A percentile compares a stretch with the other conserved stretches of the same genome.
These are phyloP conservation scores for Eristalis intricaria DNA, from an alignment of 2,888 invertebrate species.

Conservation along the genomic window DNA sequence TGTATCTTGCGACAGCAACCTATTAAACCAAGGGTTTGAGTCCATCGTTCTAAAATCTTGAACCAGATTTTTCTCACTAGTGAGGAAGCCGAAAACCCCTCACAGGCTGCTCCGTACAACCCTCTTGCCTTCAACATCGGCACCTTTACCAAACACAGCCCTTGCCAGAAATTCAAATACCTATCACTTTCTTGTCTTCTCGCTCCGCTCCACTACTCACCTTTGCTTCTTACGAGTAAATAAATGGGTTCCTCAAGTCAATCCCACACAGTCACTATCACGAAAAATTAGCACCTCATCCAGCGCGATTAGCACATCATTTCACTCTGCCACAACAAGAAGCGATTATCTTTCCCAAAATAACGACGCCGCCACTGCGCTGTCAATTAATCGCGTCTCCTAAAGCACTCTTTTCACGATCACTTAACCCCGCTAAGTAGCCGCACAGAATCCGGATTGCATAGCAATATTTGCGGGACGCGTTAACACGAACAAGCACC, in stretches of 20 bases:
- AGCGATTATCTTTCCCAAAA: slow-evolving; percentile 28
- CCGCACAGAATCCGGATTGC: slow-evolving; percentile 43
- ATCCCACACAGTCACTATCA: slow-evolving; percentile 4
- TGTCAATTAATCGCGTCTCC: slow-evolving; percentile 49
- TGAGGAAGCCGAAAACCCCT: no score
- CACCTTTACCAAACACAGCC: no score
- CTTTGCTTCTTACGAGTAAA: not conserved
- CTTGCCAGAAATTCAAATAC: no score
- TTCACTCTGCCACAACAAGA: not conserved
- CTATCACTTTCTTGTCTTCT: no score
- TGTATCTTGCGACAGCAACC: no score
- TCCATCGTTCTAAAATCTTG: no score
- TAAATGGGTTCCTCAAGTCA: not conserved
- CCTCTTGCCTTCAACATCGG: no score
- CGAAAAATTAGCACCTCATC: not conserved
- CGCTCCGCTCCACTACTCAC: not conserved
- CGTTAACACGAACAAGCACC: slow-evolving; percentile 64
- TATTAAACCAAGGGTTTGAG: no score
- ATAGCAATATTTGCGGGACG: slow-evolving; percentile 56
- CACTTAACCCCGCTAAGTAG: slow-evolving; percentile 66
- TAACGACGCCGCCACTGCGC: not conserved
- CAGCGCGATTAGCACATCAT: slow-evolving; percentile 41
- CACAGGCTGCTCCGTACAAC: no score
- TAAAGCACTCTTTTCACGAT: slow-evolving; percentile 65
- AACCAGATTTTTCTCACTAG: no score